A percentile compares a stretch with the other conserved stretches of the same genome.
These are phyloP conservation scores for Betta splendens DNA, from an alignment of 2,797 vertebrate species.

Conservation along the genomic window DNA sequence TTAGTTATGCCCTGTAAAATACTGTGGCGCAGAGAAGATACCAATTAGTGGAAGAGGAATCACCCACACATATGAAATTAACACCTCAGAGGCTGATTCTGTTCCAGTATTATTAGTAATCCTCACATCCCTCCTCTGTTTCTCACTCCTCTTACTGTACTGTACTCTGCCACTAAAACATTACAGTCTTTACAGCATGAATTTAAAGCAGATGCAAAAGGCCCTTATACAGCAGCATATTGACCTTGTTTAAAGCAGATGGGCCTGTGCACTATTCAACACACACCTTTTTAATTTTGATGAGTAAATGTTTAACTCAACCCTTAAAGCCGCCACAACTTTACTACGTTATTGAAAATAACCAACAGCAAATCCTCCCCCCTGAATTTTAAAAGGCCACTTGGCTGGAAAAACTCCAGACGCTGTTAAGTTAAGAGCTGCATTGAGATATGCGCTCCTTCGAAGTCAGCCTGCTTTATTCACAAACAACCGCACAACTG, in stretches of 20 bases:
- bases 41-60: constrained; percentile 57
- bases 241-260: background rate
- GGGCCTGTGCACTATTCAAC: background rate
- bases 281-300: background rate
- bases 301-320: constrained; percentile 11
- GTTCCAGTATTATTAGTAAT: constrained; percentile 59
- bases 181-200: constrained; percentile 14
- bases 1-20: constrained; percentile 46
- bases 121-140: constrained; percentile 55
- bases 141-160: constrained; percentile 36
- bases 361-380: background rate
- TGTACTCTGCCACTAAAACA: constrained; percentile 21
- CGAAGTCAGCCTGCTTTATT: constrained; percentile 9
- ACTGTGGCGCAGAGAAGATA: constrained; percentile 42
- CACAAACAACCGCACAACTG: background rate
- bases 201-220: constrained; percentile 22
- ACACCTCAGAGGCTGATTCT: constrained; percentile 58
- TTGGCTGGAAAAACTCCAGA: constrained; percentile 3
- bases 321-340: background rate
- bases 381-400: background rate
- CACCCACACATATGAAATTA: constrained; percentile 54
- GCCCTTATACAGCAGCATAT: background rate
- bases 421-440: constrained; percentile 2
- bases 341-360: background rate
- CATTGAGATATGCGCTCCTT: background rate